Evolutionary conservation across 2,797 vertebrate genomes (phyloP).

Genomic region (Chaenodraco wilsoni): DNA sequence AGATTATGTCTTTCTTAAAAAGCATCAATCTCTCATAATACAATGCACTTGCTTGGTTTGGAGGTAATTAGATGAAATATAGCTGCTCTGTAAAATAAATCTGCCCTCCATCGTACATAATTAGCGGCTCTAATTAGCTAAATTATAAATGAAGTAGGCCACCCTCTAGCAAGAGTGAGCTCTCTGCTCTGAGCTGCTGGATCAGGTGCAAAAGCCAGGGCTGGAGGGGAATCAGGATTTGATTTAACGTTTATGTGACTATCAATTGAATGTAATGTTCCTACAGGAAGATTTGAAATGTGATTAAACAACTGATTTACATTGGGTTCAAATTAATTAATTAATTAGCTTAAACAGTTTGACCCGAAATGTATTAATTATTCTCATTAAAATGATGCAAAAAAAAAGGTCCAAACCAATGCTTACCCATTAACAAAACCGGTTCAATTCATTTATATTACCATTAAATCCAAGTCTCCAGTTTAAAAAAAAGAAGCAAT

Average conservation of each 20-base stretch:
- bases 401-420: background rate
- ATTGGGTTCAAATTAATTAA: background rate
- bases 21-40: constrained; percentile 38
- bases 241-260: constrained; percentile 36
- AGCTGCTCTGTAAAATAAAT: constrained; percentile 17
- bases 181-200: constrained; percentile 43
- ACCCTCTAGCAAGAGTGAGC: constrained; percentile 54
- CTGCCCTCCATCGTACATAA: constrained; percentile 62
- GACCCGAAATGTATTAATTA: background rate
- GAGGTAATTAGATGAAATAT: constrained; percentile 48
- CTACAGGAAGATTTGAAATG: constrained; percentile 8
- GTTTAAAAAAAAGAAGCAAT: background rate
- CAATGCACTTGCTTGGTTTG: constrained; percentile 2
- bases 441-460: background rate
- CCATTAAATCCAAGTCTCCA: background rate
- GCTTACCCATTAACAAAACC: background rate
- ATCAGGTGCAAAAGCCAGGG: constrained; percentile 49
- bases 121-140: constrained; percentile 70
- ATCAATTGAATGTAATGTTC: constrained; percentile 34
- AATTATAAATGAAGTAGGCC: constrained; percentile 78
- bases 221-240: constrained; percentile 23
- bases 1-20: constrained; percentile 11
- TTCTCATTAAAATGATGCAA: background rate
- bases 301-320: background rate
- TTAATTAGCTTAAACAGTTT: background rate